These are phyloP conservation scores for Saxidomus purpurata DNA, from an alignment of 1,140 invertebrate genomes.

Conservation along the genomic window DNA sequence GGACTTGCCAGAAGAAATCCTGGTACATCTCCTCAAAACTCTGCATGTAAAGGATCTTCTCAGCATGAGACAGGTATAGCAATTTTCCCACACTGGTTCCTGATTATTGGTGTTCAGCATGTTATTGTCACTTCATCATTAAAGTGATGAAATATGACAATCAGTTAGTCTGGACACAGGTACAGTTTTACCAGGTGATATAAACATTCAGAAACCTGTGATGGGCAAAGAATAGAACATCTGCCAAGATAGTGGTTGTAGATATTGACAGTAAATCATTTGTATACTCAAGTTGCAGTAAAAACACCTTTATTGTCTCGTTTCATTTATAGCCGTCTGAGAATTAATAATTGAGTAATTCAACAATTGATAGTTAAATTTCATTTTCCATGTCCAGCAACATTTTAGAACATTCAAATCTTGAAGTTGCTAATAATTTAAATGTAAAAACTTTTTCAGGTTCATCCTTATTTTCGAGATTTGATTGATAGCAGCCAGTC, in stretches of 20 bases:
- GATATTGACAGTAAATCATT: neutral
- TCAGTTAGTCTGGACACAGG: neutral
- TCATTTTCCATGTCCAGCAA: too few relatives aligned
- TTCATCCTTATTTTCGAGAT: slow-evolving; percentile 81
- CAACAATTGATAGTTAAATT: too few relatives aligned
- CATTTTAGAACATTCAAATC: too few relatives aligned
- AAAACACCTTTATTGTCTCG: too few relatives aligned
- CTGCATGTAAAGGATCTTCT: slow-evolving; percentile 84
- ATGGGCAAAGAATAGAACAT: slow-evolving; percentile 13
- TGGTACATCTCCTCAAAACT: slow-evolving; percentile 79
- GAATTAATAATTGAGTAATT: too few relatives aligned
- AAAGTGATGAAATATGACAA: neutral
- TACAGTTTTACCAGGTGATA: slow-evolving; percentile 21
- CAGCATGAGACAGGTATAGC: slow-evolving; percentile 77
- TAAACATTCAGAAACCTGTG: slow-evolving; percentile 7
- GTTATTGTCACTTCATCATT: neutral
- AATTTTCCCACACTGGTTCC: slow-evolving; percentile 16
- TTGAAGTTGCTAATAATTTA: too few relatives aligned
- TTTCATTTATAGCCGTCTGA: too few relatives aligned
- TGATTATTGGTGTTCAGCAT: slow-evolving; percentile 15
- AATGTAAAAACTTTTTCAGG: too few relatives aligned
- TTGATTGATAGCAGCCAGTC: slow-evolving; percentile 77
- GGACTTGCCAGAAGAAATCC: slow-evolving; percentile 83
- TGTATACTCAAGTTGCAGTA: too few relatives aligned
- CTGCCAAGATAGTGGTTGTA: neutral